Percentiles rank a stretch among this genome's conserved stretches.
phyloP scores from a whole-genome alignment of 2,797 vertebrate species.

The Crax fasciolata region DNA sequence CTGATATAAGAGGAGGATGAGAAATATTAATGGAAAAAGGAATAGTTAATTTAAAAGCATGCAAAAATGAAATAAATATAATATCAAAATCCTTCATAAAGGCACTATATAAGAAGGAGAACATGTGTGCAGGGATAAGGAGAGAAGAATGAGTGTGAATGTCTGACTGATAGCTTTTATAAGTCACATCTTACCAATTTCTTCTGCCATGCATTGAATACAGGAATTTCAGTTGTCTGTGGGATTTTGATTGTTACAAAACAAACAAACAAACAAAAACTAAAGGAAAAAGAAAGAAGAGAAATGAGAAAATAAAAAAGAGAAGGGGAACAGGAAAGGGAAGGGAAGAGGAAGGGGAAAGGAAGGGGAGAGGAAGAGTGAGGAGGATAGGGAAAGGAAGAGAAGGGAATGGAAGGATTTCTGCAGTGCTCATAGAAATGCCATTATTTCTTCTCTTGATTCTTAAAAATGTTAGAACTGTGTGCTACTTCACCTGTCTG shows the following conservation, averaged over 20 bases:
- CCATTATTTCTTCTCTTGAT: not conserved
- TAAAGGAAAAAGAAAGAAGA: not conserved
- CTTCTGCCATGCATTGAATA: not conserved
- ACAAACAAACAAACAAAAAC: rapidly evolving
- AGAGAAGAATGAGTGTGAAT: not conserved
- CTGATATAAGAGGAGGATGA: not conserved
- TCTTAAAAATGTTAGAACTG: not conserved
- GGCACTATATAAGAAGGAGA: not conserved
- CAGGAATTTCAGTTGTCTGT: not conserved
- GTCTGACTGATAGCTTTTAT: not conserved
- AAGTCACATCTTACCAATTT: not conserved
- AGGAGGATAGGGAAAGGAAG: not conserved
- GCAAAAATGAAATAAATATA: not conserved
- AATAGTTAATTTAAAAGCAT: not conserved
- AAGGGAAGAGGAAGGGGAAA: not conserved
- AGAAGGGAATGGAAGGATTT: not conserved
- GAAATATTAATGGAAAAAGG: not conserved
- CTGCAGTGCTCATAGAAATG: not conserved
- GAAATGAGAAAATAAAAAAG: not conserved
- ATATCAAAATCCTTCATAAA: not conserved
- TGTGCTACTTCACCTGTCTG: rapidly evolving
- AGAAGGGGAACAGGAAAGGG: not conserved
- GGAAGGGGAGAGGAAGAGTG: not conserved
- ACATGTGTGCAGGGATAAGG: not conserved
- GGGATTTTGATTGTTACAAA: not conserved